Percentiles rank a stretch among this genome's conserved stretches.
These are phyloP conservation scores for Hypena proboscidalis DNA, from an alignment of 2,888 invertebrate species.

Conservation along the genomic window DNA sequence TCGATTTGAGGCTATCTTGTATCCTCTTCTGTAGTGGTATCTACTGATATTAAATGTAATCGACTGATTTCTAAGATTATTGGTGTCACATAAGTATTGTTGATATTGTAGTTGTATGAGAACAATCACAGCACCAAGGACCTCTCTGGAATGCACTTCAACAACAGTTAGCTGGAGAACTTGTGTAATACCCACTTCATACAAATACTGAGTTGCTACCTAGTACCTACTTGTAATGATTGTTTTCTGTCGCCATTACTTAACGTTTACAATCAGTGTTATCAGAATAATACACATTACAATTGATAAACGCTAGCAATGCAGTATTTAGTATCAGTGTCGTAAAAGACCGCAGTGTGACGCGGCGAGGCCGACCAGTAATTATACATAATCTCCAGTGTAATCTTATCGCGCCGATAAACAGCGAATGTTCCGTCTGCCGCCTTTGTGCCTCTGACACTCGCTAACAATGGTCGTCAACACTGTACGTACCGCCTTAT, in stretches of 20 bases:
- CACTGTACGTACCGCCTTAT: conserved; percentile 54
- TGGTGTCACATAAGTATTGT: no score
- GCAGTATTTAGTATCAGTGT: conserved; percentile 70
- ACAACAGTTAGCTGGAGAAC: neutral
- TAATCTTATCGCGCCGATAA: conserved; percentile 66
- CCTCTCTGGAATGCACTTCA: conserved; percentile 13
- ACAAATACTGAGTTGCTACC: no score
- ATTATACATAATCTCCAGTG: conserved; percentile 64
- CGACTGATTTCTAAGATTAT: no score
- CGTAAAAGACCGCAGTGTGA: conserved; percentile 76
- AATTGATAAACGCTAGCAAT: conserved; percentile 68
- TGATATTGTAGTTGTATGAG: no score
- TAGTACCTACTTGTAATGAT: no score
- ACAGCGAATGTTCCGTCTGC: conserved; percentile 32
- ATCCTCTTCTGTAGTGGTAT: no score
- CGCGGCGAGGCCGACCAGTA: conserved; percentile 60
- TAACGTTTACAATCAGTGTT: conserved; percentile 25
- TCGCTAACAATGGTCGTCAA: conserved; percentile 70
- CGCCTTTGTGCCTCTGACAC: conserved; percentile 48
- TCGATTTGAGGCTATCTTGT: no score
- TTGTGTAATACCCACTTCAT: no score
- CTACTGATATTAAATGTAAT: no score
- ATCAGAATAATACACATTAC: conserved; percentile 33
- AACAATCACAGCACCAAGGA: conserved; percentile 1
- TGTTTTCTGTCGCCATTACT: conserved; percentile 2